These are phyloP conservation scores for Python bivittatus DNA, from an alignment of 2,113 vertebrate genomes.

Conservation along the genomic window DNA sequence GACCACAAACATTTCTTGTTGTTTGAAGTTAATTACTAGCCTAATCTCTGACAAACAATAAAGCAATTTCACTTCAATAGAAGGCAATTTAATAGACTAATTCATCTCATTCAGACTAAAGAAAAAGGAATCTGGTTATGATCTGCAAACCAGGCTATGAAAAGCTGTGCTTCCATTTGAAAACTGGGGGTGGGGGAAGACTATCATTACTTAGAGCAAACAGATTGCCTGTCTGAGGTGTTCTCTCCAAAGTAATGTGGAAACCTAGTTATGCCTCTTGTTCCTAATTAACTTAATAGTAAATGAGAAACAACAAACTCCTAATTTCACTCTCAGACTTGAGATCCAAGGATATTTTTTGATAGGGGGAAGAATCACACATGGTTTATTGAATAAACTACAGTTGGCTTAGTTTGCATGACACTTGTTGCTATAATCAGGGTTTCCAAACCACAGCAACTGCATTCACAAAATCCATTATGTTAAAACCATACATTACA, in stretches of 20 bases:
- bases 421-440: neutral
- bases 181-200: neutral
- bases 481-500: neutral
- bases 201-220: neutral
- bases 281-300: neutral
- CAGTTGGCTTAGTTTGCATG: neutral
- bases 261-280: neutral
- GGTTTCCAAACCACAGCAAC: neutral
- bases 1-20: conserved; percentile 53
- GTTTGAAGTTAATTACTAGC: conserved; percentile 66
- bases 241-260: neutral
- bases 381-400: neutral
- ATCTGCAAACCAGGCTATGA: conserved; percentile 29
- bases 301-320: neutral
- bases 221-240: neutral
- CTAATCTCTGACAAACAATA: conserved; percentile 49
- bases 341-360: neutral
- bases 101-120: conserved; percentile 39
- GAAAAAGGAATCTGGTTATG: conserved; percentile 29
- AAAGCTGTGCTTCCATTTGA: neutral
- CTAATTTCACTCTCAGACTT: neutral
- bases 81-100: conserved; percentile 42
- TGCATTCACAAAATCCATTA: neutral
- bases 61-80: conserved; percentile 39
- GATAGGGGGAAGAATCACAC: neutral